A percentile compares a stretch with the other conserved stretches of the same genome.
phyloP scores from a whole-genome alignment of 2,888 invertebrate genomes.

The Macrophya alboannulata region DNA sequence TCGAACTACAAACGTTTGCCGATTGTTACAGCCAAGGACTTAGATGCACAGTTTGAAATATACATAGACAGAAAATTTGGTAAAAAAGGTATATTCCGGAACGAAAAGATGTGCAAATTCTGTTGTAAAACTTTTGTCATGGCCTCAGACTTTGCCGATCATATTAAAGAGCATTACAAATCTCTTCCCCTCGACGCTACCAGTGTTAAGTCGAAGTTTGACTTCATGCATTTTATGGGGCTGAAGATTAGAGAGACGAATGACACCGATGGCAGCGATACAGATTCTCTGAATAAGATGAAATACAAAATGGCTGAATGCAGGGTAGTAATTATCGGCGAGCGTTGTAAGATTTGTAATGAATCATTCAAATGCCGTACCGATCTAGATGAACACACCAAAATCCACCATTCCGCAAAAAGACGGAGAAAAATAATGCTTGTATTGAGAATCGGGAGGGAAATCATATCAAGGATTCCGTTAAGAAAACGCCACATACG shows the following conservation, averaged over 20 bases:
- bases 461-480: slow-evolving; percentile 63
- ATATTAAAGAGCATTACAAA: slow-evolving; percentile 31
- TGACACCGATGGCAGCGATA: slow-evolving; percentile 1
- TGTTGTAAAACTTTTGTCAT: slow-evolving; percentile 34
- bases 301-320: slow-evolving; percentile 64
- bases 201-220: slow-evolving; percentile 48
- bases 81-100: slow-evolving; percentile 13
- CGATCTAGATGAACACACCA: slow-evolving; percentile 65
- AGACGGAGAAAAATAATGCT: slow-evolving; percentile 57
- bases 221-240: slow-evolving; percentile 54
- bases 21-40: slow-evolving; percentile 32
- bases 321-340: slow-evolving; percentile 66
- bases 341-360: slow-evolving; percentile 67
- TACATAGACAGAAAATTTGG: slow-evolving; percentile 43
- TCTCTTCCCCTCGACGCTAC: slow-evolving; percentile 42
- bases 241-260: slow-evolving; percentile 43
- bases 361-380: slow-evolving; percentile 68
- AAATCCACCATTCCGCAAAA: slow-evolving; percentile 63
- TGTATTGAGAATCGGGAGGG: slow-evolving; percentile 67
- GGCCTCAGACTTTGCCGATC: slow-evolving; percentile 47
- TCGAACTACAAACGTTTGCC: slow-evolving; percentile 43
- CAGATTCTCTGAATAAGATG: background rate
- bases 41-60: slow-evolving; percentile 22
- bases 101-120: slow-evolving; percentile 35
- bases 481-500: slow-evolving; percentile 60